Percentiles rank a stretch among this genome's conserved stretches.
Conservation (phyloP, 2,113 vertebrate species). For the Dendropsophus ebraccatus region DNA sequence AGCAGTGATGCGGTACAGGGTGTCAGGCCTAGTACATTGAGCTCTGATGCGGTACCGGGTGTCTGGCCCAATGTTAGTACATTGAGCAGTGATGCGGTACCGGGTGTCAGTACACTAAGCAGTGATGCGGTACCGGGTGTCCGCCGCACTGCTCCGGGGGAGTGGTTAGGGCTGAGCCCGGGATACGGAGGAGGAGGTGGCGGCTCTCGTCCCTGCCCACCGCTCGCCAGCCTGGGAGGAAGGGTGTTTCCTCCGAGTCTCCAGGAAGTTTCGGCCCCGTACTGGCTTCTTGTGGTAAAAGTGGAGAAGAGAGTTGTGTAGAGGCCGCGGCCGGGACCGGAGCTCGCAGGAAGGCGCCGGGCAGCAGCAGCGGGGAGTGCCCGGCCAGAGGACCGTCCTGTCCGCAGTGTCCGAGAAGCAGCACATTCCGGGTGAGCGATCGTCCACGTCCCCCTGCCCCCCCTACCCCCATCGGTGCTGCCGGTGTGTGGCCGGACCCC, state of each 20-base stretch:
- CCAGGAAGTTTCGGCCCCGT: constrained; percentile 44
- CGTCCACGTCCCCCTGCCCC: too few species aligned
- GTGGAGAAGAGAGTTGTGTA: neutral
- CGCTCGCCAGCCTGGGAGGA: constrained; percentile 48
- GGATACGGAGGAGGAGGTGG: constrained; percentile 16
- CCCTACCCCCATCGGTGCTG: too few species aligned
- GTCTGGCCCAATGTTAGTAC: too few species aligned
- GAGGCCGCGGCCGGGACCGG: neutral
- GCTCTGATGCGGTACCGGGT: too few species aligned
- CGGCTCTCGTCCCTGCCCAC: constrained; percentile 3
- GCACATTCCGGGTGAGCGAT: constrained; percentile 11
- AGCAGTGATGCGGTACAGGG: too few species aligned
- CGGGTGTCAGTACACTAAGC: too few species aligned
- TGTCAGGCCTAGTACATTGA: too few species aligned
- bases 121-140: too few species aligned
- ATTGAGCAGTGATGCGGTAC: too few species aligned
- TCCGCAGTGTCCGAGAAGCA: too few species aligned
- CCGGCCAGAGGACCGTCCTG: neutral
- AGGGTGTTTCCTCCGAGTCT: constrained; percentile 53
- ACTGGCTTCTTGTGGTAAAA: neutral
- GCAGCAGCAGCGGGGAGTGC: too few species aligned
- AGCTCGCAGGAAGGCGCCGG: neutral
- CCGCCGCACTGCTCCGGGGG: neutral
- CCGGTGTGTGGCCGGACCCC: neutral
- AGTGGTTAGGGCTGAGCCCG: neutral